phyloP scores from a whole-genome alignment of 2,888 invertebrate genomes.

The Lydus trimaculatus region DNA sequence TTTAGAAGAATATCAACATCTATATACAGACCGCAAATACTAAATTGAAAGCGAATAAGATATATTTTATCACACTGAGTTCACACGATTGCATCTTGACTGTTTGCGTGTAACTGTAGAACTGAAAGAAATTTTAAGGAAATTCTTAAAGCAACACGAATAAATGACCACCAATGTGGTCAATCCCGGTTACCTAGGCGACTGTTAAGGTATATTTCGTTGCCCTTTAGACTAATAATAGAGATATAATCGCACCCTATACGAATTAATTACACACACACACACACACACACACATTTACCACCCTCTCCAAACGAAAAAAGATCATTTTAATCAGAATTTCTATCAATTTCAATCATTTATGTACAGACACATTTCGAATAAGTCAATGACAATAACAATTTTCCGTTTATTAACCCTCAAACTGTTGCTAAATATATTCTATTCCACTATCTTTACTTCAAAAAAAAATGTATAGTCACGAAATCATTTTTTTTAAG shows the following conservation, averaged over 20 bases:
- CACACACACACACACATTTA: background rate
- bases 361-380: background rate
- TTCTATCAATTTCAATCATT: background rate
- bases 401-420: background rate
- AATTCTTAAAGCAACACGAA: background rate
- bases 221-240: slow-evolving; percentile 7
- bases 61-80: slow-evolving; percentile 77
- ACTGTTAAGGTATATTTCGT: slow-evolving; percentile 9
- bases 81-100: slow-evolving; percentile 59
- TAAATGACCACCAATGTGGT: background rate
- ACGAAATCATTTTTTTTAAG: background rate
- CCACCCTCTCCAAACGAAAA: background rate
- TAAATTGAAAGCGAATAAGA: slow-evolving; percentile 76
- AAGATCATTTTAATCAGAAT: background rate
- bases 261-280: background rate
- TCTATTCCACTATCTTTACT: background rate
- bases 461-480: background rate
- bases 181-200: slow-evolving; percentile 12
- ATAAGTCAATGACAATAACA: background rate
- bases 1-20: slow-evolving; percentile 8
- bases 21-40: slow-evolving; percentile 74
- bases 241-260: background rate
- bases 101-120: background rate
- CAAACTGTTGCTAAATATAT: background rate
- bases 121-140: slow-evolving; percentile 12